Evolutionary conservation across 2,797 vertebrate species (phyloP), one percentile per base, ranked within the genome.

Genomic region (Cheirogaleus major): DNA sequence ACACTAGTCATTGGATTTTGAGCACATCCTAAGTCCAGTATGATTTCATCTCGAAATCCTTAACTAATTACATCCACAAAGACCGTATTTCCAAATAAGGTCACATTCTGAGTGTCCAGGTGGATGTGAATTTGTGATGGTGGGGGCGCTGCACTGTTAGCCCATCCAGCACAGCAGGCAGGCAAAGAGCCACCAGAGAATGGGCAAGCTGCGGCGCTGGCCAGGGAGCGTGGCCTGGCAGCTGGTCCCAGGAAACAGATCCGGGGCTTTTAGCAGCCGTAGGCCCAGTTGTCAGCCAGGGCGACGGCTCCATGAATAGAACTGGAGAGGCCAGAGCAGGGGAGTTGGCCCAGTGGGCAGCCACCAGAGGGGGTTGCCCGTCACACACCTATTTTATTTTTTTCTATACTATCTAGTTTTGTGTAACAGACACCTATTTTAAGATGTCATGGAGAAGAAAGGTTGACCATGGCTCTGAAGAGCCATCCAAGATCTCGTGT

Each of bases 71-170:
- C 1, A 12, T 59, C 55, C 80, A 32, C 63, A 76, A 65, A 91
- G 41, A 63, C 65, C 83, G 63, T 63, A 7, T 59, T 78, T 90
- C 89, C 59, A 38, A 30, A 4, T 75, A 59, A 88, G 89, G 5
- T 59, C 55, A 30, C 2, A 1, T 87, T 90, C 89, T 75, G 57
- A 86, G 55, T 32, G 70, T 88, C 22, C 48, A 38, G 20, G 30
- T 81, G 25, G 52, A 59, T 55, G 1, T 76, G 61, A 84, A 50
- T 70, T 63, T 55, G 38, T 72, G 45, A n/a, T 30, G 20, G 72
- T 32, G 38, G 2, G 12, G 27, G 12, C 14, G 32, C 14, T 11
- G 6, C 2, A 1, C 50, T 38, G 12, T 73, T n/a, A 2, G 5
- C 38, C 61, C 23, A 4, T 32, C 61, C 32, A 3, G 30, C 15